Conservation (phyloP, 37 sponge, comb jelly and placozoan genomes). For the Ephydatia muelleri region DNA sequence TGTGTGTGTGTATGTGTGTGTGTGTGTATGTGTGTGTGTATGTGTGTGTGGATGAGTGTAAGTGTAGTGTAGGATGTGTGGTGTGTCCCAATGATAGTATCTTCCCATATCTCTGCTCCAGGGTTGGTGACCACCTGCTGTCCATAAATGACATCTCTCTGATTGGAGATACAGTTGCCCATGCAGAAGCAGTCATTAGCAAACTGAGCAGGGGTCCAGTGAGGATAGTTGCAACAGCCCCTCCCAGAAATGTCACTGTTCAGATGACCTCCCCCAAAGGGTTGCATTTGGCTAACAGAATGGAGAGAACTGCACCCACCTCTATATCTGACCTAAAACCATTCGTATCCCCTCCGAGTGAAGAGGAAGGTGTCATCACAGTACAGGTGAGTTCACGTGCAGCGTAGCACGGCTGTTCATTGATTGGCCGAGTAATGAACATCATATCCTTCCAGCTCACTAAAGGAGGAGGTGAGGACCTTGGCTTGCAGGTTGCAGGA, state of each 20-base stretch:
- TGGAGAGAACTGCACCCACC: background rate
- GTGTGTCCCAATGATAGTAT: no score
- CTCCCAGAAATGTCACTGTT: constrained; percentile 52
- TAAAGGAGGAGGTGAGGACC: background rate
- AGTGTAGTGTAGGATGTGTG: background rate
- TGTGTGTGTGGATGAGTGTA: background rate
- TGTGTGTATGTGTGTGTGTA: background rate
- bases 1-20: constrained; percentile 8
- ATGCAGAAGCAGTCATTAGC: constrained; percentile 52
- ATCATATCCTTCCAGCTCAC: constrained; percentile 10
- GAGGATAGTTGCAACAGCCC: constrained; percentile 61
- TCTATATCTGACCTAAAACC: background rate
- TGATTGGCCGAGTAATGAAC: background rate
- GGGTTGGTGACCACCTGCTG: constrained; percentile 70
- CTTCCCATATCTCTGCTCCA: background rate
- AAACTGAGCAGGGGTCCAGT: constrained; percentile 55
- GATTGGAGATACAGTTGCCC: constrained; percentile 14
- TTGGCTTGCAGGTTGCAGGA: constrained; percentile 68
- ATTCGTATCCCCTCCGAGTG: background rate
- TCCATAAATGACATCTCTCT: constrained; percentile 56
- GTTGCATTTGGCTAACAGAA: background rate
- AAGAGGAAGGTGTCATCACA: background rate
- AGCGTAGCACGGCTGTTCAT: no score
- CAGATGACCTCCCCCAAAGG: no score
- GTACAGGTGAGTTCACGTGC: background rate